Percentiles rank a stretch among this genome's conserved stretches.
Conservation (phyloP, 2,797 vertebrate genomes). For the Epinephelus awoara region DNA sequence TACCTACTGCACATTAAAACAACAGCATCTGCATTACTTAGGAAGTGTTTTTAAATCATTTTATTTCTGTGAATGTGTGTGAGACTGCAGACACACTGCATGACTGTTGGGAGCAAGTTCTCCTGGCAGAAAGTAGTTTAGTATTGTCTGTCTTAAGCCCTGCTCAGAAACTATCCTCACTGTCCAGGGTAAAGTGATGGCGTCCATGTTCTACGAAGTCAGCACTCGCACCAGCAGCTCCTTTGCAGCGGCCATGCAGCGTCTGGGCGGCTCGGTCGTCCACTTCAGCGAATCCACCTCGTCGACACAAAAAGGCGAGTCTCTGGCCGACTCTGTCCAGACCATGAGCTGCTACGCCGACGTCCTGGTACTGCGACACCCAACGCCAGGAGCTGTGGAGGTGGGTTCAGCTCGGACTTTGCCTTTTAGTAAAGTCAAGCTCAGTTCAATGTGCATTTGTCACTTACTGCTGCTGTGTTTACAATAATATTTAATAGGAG, state of each 20-base stretch:
- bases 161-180: rapidly evolving
- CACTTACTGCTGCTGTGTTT: background rate
- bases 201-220: constrained; percentile 97
- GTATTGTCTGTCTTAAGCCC: background rate
- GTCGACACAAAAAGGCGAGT: constrained; percentile 96
- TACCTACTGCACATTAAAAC: background rate
- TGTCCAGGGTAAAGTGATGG: constrained; percentile 95
- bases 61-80: too few species aligned
- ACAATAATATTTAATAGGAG: background rate
- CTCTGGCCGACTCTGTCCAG: constrained; percentile 93
- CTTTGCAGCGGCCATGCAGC: constrained; percentile 94
- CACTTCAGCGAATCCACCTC: constrained; percentile 95
- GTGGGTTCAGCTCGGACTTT: constrained; percentile 74
- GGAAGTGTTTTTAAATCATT: background rate
- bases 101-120: too few species aligned
- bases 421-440: background rate
- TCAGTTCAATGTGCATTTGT: background rate
- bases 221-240: constrained; percentile 98
- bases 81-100: too few species aligned
- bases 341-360: constrained; percentile 97
- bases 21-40: background rate
- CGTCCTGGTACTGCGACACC: constrained; percentile 95
- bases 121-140: background rate
- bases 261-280: constrained; percentile 93
- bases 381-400: constrained; percentile 93